A percentile compares a stretch with the other conserved stretches of the same genome.
phyloP scores from a whole-genome alignment of 2,888 invertebrate species.

The Frankliniella fusca region DNA sequence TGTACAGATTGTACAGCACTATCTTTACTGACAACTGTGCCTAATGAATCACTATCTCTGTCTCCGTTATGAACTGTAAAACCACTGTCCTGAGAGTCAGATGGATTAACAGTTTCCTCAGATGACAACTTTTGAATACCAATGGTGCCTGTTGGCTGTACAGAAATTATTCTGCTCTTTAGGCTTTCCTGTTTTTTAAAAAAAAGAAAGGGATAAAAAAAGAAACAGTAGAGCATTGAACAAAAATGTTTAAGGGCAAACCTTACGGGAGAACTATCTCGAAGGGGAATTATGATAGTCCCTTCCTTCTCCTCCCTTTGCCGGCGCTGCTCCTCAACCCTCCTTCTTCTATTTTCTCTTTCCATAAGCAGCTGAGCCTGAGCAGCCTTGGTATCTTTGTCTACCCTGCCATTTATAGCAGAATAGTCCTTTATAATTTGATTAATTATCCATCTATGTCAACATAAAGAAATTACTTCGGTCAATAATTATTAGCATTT shows the following conservation, averaged over 20 bases:
- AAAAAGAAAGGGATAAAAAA: background rate
- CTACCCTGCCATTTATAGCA: slow-evolving; percentile 61
- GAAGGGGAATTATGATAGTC: background rate
- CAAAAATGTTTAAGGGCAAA: background rate
- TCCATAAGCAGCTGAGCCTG: background rate
- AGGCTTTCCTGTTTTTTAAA: background rate
- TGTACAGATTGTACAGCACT: background rate
- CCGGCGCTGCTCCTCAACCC: slow-evolving; percentile 1
- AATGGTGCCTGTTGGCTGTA: background rate
- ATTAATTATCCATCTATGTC: slow-evolving; percentile 60
- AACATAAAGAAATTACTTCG: slow-evolving; percentile 23
- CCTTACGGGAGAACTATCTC: slow-evolving; percentile 2
- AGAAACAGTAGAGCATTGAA: background rate
- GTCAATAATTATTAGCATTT: background rate
- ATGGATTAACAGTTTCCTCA: background rate
- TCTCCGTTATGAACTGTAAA: background rate
- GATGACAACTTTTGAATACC: background rate
- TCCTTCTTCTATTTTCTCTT: background rate
- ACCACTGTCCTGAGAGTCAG: slow-evolving; percentile 5
- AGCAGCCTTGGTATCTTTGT: slow-evolving; percentile 47
- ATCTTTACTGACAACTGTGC: background rate
- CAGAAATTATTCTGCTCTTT: background rate
- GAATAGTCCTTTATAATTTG: slow-evolving; percentile 64
- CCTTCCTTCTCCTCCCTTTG: background rate
- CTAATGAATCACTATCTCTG: background rate